Evolutionary conservation across 1,140 invertebrate species (phyloP).

Genomic region (Drosophila littoralis): DNA sequence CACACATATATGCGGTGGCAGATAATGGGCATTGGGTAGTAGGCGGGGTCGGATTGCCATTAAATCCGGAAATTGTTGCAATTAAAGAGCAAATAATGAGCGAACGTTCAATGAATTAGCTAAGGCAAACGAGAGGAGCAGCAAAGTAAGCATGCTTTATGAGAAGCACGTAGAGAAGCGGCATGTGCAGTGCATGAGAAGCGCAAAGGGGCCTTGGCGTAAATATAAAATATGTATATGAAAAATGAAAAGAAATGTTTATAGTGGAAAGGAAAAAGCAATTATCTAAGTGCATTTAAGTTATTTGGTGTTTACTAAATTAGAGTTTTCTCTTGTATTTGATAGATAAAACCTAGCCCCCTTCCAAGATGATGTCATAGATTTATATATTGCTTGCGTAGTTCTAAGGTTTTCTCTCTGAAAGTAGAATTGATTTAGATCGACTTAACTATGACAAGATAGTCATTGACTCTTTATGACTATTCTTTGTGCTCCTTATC

Average conservation of each 20-base stretch:
- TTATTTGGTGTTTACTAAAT: no score
- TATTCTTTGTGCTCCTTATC: no score
- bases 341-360: no score
- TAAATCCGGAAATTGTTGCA: conserved; percentile 70
- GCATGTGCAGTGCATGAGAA: not conserved
- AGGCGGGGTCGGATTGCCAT: conserved; percentile 24
- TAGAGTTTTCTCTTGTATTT: no score
- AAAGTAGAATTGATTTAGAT: no score
- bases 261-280: not conserved
- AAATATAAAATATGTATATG: not conserved
- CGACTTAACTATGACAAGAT: no score
- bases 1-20: conserved; percentile 3
- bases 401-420: no score
- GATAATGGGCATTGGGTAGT: conserved; percentile 18
- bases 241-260: not conserved
- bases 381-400: no score
- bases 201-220: not conserved
- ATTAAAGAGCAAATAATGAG: conserved; percentile 77
- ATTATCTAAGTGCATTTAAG: not conserved
- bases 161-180: conserved; percentile 2
- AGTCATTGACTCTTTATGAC: no score
- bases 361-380: no score
- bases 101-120: conserved; percentile 55
- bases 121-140: not conserved
- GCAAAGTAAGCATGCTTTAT: not conserved